Conservation (phyloP, 2,797 vertebrate genomes). For the Esox masquinongy region DNA sequence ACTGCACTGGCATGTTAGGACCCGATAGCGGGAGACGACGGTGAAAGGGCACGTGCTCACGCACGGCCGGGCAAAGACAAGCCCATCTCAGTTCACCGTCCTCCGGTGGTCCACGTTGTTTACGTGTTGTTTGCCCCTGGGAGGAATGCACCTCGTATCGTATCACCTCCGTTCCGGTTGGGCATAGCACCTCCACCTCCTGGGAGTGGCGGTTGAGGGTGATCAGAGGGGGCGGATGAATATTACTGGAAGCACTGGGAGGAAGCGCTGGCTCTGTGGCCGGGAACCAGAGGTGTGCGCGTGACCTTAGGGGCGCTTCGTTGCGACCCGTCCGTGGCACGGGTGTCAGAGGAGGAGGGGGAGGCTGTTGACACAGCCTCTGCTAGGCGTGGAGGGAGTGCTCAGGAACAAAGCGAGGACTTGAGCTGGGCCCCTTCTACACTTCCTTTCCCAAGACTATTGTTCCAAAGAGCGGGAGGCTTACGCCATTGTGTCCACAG, state of each 20-base stretch:
- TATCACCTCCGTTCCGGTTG: slow-evolving; percentile 32
- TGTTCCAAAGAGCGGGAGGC: slow-evolving; percentile 44
- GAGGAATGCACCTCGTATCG: slow-evolving; percentile 36
- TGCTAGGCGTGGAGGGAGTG: slow-evolving; percentile 33
- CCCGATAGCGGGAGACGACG: background rate
- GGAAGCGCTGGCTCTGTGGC: slow-evolving; percentile 1
- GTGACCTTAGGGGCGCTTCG: slow-evolving; percentile 24
- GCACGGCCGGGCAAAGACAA: slow-evolving; percentile 34
- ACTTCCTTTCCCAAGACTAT: slow-evolving; percentile 60
- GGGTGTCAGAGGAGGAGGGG: slow-evolving; percentile 28
- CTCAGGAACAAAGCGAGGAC: slow-evolving; percentile 54
- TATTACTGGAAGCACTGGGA: slow-evolving; percentile 1
- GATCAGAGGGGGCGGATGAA: background rate
- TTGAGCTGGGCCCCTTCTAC: slow-evolving; percentile 45
- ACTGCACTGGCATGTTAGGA: background rate
- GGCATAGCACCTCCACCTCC: slow-evolving; percentile 18
- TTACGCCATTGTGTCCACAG: slow-evolving; percentile 31
- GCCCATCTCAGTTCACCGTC: slow-evolving; percentile 26
- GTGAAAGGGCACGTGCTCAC: slow-evolving; percentile 19
- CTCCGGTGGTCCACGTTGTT: slow-evolving; percentile 35
- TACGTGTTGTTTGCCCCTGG: slow-evolving; percentile 25
- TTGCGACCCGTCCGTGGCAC: slow-evolving; percentile 37
- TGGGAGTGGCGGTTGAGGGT: background rate
- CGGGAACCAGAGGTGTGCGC: slow-evolving; percentile 14
- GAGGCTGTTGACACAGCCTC: slow-evolving; percentile 50